Base-by-base conservation (phyloP, 2,888 invertebrate species). In the Cataglyphis cursor region DNA sequence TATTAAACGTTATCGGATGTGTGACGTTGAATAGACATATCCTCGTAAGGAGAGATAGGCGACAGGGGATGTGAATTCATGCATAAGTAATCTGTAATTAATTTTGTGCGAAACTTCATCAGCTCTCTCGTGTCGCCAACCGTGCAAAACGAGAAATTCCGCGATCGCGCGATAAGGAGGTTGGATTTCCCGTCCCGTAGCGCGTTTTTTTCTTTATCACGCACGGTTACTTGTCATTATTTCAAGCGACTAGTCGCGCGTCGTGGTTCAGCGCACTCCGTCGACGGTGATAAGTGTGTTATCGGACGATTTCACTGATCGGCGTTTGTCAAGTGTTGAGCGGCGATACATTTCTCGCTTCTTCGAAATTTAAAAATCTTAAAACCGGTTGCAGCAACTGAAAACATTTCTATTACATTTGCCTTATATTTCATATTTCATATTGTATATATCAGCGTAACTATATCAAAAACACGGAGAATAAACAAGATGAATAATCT, bases 301-400 rank as follows among this genome's bases (percentile, higher is more conserved):
- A 78, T 78, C 70, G 59, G 70, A 44, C 78, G 57, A 78, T 70
- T 59, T 68, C 28, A n/a, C 70, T 38, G 70, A 78, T 78, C 78
- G 21, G 21, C 31, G 12, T 78, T 59, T 78, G 78, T 70, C 68
- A 70, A 31, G 18, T n/a, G 28, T 51, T 18, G 51, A 38, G 68
- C 41, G n/a, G 35, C 21, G 12, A 15, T n/a, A 24, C 15, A 24
- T 75, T 75, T 64, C 18, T 48, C 51, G 75, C 8, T 66, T 35
- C 8, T 0, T 3, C 15, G 51, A 24, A 8, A 51, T 65, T 2
- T 10, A 38, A 75, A 65, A 75, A 65, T 38, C 9, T 24, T 18
- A 24, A n/a, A 75, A 75, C 51, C 51, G 65, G 51, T 66, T 9
- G 65, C 18, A 10, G 24, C 41, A 3, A 21, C 15, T 15, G 18